Conservation (phyloP, 2,888 invertebrate genomes). For the Calliphora vomitoria region DNA sequence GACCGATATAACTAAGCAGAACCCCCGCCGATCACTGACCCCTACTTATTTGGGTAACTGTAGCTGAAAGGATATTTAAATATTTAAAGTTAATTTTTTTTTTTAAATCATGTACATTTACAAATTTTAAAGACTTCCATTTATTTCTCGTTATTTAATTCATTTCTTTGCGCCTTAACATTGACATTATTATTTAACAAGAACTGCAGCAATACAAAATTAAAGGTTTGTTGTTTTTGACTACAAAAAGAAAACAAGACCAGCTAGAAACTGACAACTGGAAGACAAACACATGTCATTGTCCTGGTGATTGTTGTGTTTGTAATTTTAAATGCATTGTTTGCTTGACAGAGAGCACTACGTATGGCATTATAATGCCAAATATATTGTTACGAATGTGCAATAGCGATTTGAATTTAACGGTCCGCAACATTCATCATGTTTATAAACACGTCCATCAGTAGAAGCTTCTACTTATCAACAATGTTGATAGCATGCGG, state of each 20-base stretch:
- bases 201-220: not conserved
- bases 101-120: no score
- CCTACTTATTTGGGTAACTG: no score
- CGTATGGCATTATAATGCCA: not conserved
- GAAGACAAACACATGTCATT: constrained; percentile 21
- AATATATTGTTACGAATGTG: no score
- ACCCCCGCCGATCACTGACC: no score
- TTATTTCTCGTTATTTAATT: not conserved
- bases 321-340: constrained; percentile 2
- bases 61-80: no score
- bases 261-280: constrained; percentile 1
- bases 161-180: not conserved
- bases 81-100: no score
- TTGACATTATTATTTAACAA: constrained; percentile 14
- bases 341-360: not conserved
- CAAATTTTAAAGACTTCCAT: not conserved
- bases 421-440: no score
- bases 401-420: no score
- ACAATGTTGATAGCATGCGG: no score
- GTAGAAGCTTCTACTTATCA: no score
- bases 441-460: no score
- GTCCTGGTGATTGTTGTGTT: not conserved
- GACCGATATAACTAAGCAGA: no score
- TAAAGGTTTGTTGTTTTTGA: not conserved
- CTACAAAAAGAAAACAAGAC: not conserved